Conservation (phyloP, 2,113 vertebrate species). For the Leucosticte australis region DNA sequence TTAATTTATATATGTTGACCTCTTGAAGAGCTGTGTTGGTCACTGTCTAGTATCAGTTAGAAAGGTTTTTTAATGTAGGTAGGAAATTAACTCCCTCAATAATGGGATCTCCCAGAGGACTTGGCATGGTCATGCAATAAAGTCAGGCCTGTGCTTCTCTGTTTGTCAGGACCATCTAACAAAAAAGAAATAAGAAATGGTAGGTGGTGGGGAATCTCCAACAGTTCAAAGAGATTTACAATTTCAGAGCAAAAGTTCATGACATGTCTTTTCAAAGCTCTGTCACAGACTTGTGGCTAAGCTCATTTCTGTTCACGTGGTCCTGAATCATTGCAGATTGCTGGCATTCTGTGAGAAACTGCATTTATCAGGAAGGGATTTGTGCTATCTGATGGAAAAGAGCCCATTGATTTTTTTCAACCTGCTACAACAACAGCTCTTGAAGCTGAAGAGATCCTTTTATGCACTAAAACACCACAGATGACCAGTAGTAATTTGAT, state of each 20-base stretch:
- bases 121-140: background rate
- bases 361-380: background rate
- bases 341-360: background rate
- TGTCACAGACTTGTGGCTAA: background rate
- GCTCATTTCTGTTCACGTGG: background rate
- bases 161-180: background rate
- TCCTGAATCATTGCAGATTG: background rate
- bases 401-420: background rate
- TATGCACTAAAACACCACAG: background rate
- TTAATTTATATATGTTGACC: accelerated
- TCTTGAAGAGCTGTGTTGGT: background rate
- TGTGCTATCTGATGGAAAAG: background rate
- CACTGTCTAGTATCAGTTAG: background rate
- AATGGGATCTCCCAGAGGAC: background rate
- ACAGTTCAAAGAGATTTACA: background rate
- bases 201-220: background rate
- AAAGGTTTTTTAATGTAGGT: background rate
- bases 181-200: background rate
- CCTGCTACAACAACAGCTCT: background rate
- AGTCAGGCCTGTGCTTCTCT: background rate
- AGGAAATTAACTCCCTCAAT: background rate
- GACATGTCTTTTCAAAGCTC: background rate
- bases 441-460: background rate
- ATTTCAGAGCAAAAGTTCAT: background rate
- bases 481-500: background rate